Conservation (phyloP, 2,797 vertebrate species). For the Gymnoscopelus microlampas region DNA sequence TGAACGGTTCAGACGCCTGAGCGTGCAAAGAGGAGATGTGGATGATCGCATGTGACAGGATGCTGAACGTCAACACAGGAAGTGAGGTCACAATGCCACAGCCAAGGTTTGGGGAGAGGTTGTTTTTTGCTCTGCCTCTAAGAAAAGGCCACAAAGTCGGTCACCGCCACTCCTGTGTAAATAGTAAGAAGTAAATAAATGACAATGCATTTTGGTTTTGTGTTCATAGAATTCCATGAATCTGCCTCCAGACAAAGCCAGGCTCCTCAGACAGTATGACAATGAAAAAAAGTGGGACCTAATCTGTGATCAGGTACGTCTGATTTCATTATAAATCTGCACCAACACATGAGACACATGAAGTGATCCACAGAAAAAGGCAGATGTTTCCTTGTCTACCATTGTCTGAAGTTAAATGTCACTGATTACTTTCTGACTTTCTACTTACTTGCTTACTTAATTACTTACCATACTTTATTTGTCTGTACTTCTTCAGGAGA, state of each 20-base stretch:
- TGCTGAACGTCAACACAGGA: conserved; percentile 74
- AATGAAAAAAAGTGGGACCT: conserved; percentile 97
- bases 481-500: conserved; percentile 83
- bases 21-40: conserved; percentile 49
- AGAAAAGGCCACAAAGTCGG: conserved; percentile 30
- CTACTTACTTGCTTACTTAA: no score
- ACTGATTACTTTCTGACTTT: no score
- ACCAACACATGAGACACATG: not conserved
- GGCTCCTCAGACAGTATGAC: conserved; percentile 94
- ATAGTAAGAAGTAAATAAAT: conserved; percentile 6
- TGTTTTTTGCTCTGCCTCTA: conserved; percentile 25
- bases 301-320: conserved; percentile 89
- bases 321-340: not conserved
- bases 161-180: conserved; percentile 39
- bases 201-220: conserved; percentile 3
- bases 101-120: conserved; percentile 32
- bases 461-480: conserved; percentile 16
- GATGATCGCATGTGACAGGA: conserved; percentile 73
- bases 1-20: conserved; percentile 19
- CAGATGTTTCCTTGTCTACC: not conserved
- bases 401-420: conserved; percentile 6
- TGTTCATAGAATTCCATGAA: conserved; percentile 94
- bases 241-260: conserved; percentile 91
- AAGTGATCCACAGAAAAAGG: not conserved
- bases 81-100: conserved; percentile 74